Conservation (phyloP, 2,888 invertebrate species). For the Pediacus dermestoides region DNA sequence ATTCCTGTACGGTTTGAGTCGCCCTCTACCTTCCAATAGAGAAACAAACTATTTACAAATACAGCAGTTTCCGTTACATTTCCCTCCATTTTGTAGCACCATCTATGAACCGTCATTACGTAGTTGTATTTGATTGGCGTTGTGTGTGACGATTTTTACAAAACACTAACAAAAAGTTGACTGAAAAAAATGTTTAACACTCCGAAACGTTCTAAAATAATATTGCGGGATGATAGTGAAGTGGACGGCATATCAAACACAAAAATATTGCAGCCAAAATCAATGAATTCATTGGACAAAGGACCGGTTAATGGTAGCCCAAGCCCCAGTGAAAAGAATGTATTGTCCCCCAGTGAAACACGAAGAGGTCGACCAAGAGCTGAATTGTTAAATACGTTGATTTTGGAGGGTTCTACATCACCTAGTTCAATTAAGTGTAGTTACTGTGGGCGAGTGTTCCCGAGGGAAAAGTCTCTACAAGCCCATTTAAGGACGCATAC, state of each 20-base stretch:
- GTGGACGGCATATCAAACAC: constrained; percentile 36
- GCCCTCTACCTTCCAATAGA: too few species aligned
- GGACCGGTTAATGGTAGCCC: constrained; percentile 37
- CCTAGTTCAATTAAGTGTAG: constrained; percentile 68
- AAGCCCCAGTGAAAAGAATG: constrained; percentile 28
- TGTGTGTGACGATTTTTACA: constrained; percentile 21
- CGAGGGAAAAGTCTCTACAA: constrained; percentile 71
- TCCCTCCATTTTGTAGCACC: constrained; percentile 41
- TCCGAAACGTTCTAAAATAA: constrained; percentile 38
- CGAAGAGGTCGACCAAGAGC: constrained; percentile 68
- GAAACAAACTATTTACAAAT: too few species aligned
- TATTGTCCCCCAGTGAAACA: constrained; percentile 46
- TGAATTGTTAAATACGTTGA: constrained; percentile 64
- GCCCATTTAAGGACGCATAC: constrained; percentile 65
- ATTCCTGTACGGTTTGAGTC: too few species aligned
- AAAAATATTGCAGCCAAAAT: constrained; percentile 34
- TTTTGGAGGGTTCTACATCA: constrained; percentile 66
- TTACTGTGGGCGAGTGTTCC: constrained; percentile 69
- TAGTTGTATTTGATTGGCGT: constrained; percentile 42
- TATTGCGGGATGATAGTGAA: constrained; percentile 31
- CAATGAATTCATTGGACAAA: constrained; percentile 38
- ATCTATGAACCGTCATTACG: constrained; percentile 28
- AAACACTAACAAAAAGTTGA: constrained; percentile 26
- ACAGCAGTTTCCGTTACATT: too few species aligned
- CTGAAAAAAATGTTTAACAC: constrained; percentile 34